A percentile compares a stretch with the other conserved stretches of the same genome.
These are phyloP conservation scores for Haplochromis vanheusdeni DNA, from an alignment of 2,113 vertebrate genomes.

Conservation along the genomic window DNA sequence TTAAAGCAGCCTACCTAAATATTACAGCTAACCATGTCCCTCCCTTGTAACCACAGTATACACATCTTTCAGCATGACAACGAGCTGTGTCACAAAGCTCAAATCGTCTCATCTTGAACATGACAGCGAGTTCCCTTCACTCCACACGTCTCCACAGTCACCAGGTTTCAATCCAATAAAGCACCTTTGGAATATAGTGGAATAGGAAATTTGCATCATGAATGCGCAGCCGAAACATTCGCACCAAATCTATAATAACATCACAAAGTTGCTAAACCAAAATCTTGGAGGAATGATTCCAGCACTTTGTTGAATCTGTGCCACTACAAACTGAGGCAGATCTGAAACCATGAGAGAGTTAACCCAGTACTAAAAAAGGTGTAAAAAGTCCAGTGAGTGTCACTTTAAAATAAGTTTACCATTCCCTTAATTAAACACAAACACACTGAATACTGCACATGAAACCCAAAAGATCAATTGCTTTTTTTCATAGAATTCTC, in stretches of 20 bases:
- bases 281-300: not conserved
- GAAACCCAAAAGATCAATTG: not conserved
- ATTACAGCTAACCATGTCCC: not conserved
- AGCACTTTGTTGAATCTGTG: not conserved
- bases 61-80: not conserved
- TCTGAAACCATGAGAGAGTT: not conserved
- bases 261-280: not conserved
- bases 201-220: not conserved
- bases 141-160: no score
- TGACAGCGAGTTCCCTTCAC: not conserved
- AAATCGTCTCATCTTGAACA: not conserved
- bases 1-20: not conserved
- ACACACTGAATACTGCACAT: not conserved
- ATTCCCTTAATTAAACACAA: not conserved
- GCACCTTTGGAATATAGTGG: not conserved
- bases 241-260: not conserved
- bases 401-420: not conserved
- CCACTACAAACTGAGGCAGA: not conserved
- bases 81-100: not conserved
- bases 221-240: fast-evolving
- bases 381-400: not conserved
- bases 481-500: not conserved
- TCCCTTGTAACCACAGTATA: not conserved
- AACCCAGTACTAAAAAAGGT: not conserved
- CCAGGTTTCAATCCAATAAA: not conserved